These are phyloP conservation scores for Punctoribates punctum DNA, from an alignment of 2,888 invertebrate species.

Conservation along the genomic window DNA sequence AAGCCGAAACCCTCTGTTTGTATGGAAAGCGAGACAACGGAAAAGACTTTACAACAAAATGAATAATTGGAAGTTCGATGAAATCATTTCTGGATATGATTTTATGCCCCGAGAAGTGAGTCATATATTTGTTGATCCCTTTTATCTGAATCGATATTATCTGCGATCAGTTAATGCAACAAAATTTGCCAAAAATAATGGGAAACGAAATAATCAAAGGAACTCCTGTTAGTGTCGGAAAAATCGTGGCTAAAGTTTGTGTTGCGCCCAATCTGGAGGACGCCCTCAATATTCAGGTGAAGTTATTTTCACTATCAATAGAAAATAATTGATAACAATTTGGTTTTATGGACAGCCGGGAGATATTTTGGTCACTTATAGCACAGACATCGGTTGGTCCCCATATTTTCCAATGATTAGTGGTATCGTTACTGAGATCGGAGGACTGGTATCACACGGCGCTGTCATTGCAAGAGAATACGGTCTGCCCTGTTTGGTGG, in stretches of 20 bases:
- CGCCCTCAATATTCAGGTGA: slow-evolving; percentile 34
- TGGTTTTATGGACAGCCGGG: too few relatives aligned
- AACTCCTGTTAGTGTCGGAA: slow-evolving; percentile 39
- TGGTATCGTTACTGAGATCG: slow-evolving; percentile 75
- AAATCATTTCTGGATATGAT: slow-evolving; percentile 25
- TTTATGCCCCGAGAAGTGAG: slow-evolving; percentile 36
- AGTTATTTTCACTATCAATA: not conserved
- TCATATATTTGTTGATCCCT: not conserved
- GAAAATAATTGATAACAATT: too few relatives aligned
- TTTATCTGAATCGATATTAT: not conserved
- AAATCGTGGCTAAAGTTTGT: slow-evolving; percentile 24
- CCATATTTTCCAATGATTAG: slow-evolving; percentile 75
- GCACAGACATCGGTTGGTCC: slow-evolving; percentile 79
- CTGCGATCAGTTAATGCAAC: not conserved
- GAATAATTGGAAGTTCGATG: slow-evolving; percentile 35
- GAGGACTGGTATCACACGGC: slow-evolving; percentile 76
- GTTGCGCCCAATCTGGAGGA: slow-evolving; percentile 39
- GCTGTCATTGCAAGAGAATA: slow-evolving; percentile 79
- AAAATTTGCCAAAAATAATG: not conserved
- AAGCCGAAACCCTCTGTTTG: not conserved
- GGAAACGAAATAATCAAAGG: slow-evolving; percentile 15
- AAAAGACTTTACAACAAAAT: slow-evolving; percentile 17
- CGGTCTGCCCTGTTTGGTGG: slow-evolving; percentile 75
- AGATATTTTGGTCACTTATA: slow-evolving; percentile 71
- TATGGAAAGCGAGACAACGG: slow-evolving; percentile 29